Percentiles rank a stretch among this genome's conserved stretches.
phyloP scores from a whole-genome alignment of 2,113 vertebrate species.

The Psephotus haematonotus region DNA sequence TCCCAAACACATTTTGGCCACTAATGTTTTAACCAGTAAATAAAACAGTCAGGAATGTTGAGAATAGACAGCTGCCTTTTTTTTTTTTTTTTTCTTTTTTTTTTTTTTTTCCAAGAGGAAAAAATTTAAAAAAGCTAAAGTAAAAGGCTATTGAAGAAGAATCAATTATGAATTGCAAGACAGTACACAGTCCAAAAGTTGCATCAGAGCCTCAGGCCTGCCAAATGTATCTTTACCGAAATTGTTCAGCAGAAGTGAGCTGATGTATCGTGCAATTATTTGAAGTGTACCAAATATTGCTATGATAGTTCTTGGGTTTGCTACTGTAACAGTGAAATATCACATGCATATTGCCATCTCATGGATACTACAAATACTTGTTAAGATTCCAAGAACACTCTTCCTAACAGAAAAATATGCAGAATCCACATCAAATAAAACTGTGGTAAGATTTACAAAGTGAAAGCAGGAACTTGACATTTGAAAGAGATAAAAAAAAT shows the following conservation, averaged over 20 bases:
- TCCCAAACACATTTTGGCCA: background rate
- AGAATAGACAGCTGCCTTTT: background rate
- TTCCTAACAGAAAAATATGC: background rate
- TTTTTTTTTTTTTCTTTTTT: background rate
- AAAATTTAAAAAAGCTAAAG: background rate
- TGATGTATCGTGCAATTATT: background rate
- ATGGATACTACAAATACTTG: constrained; percentile 37
- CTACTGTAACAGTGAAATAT: background rate
- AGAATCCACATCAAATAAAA: background rate
- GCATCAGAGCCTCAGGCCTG: background rate
- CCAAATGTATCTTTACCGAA: constrained; percentile 13
- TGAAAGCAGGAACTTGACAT: constrained; percentile 4
- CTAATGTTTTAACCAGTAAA: background rate
- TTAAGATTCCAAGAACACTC: background rate
- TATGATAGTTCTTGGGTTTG: background rate
- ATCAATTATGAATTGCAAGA: background rate
- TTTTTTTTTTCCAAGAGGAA: background rate
- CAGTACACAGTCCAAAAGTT: constrained; percentile 19
- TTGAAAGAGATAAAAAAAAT: constrained; percentile 2
- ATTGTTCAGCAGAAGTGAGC: background rate
- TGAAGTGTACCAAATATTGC: background rate
- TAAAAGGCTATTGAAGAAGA: background rate
- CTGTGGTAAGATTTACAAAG: background rate
- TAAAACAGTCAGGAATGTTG: background rate
- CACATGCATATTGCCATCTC: constrained; percentile 48